phyloP scores from a whole-genome alignment of 2,888 invertebrate genomes.

The Sphaerophoria rueppellii region DNA sequence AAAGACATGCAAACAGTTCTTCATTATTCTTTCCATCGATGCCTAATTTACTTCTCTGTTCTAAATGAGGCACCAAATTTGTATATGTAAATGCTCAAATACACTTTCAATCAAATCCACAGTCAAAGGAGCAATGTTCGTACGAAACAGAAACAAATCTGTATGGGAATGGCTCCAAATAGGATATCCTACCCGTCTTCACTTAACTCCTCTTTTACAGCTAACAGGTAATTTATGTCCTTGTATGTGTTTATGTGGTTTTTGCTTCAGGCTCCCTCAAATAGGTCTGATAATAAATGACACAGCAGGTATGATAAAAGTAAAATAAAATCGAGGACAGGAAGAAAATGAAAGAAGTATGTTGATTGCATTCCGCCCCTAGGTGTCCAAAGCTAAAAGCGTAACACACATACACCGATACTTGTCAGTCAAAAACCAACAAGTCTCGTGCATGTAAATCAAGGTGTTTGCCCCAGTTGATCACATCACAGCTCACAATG shows the following conservation, averaged over 20 bases:
- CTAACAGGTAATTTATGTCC: constrained; percentile 38
- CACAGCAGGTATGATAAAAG: constrained; percentile 18
- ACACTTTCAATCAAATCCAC: constrained; percentile 64
- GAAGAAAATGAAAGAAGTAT: constrained; percentile 46
- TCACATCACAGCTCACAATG: constrained; percentile 28
- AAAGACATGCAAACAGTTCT: constrained; percentile 67
- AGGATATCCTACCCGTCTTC: constrained; percentile 8
- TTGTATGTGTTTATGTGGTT: constrained; percentile 44
- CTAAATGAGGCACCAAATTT: constrained; percentile 50
- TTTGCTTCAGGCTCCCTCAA: constrained; percentile 21
- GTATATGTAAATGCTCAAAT: constrained; percentile 62
- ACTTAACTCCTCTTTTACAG: neutral
- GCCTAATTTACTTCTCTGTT: constrained; percentile 31
- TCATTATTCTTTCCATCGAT: constrained; percentile 49
- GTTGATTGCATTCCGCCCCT: constrained; percentile 71
- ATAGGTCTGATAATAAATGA: constrained; percentile 65
- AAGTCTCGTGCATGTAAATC: constrained; percentile 53
- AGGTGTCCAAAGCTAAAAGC: constrained; percentile 53
- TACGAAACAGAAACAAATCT: constrained; percentile 18
- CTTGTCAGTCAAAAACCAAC: too few relatives aligned
- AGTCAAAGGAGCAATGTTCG: constrained; percentile 55
- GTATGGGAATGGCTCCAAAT: neutral
- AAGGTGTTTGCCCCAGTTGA: constrained; percentile 59
- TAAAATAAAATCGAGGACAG: constrained; percentile 49
- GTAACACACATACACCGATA: constrained; percentile 2